Base-by-base conservation (phyloP, 2,113 vertebrate species). In the Protomyctophum bolini region DNA sequence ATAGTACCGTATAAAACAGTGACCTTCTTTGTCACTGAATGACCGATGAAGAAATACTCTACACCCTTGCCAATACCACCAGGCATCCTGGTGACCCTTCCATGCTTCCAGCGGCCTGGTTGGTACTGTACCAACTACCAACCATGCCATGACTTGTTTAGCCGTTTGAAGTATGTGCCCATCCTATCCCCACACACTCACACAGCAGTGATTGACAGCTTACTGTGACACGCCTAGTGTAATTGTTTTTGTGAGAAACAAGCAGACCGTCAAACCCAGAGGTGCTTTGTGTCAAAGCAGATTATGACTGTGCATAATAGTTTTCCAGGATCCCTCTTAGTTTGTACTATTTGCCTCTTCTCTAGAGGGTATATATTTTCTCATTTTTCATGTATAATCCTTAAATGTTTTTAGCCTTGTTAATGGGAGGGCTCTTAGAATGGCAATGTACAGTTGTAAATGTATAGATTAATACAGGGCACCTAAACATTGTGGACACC, bases 211-310 rank as follows among this genome's bases (percentile, higher is more conserved):
- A 59, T 15, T 73, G 68, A 63, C 72, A 70, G 11, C n/a, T 2
- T 21, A 73, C 46, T 7, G 52, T 61, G 82, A 3, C 86, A 86
- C 86, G 68, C 86, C 88, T 72, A n/a, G 55, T 66, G 1, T 91
- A 92, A 90, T 87, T 73, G 71, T 90, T 92, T 80, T 82, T 78
- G 33, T 29, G 8, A 58, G 41, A 58, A 14, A 51, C 4, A 52
- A 55, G 29, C 3, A 50, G 48, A 45, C 48, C 63, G 8, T 47
- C 51, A 60, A 65, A 63, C 50, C 83, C 63, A 10, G 12, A 28
- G 80, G 66, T 28, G 11, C 10, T 72, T 54, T 10, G 6, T 71
- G 63, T 59, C 56, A 47, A 46, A 46, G 68, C 14, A 21, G 5
- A 58, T 68, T 63, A 66, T 12, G 10, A 67, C 0, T 0, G n/a